phyloP scores from a whole-genome alignment of 2,797 vertebrate species.

The Corythornis leucogaster region DNA sequence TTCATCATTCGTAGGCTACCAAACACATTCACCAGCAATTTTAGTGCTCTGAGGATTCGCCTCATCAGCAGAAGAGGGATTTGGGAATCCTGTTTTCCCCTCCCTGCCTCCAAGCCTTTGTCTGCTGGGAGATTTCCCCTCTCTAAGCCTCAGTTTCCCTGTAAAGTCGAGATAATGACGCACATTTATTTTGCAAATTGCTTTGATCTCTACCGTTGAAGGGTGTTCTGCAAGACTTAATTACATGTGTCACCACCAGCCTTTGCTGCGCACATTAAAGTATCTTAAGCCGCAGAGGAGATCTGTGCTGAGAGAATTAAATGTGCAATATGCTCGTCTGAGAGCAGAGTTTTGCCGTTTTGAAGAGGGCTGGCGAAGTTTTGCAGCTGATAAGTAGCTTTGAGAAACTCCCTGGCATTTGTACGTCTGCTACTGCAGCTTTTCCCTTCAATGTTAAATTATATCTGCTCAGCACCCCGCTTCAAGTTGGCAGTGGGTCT shows the following conservation, averaged over 20 bases:
- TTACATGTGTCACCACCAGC: slow-evolving; percentile 34
- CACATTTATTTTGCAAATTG: slow-evolving; percentile 5
- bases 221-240: slow-evolving; percentile 30
- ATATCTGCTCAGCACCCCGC: neutral
- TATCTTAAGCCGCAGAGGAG: slow-evolving; percentile 19
- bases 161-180: slow-evolving; percentile 34
- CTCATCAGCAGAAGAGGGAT: neutral
- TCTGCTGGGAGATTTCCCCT: slow-evolving; percentile 18
- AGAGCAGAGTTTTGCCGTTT: neutral
- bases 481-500: neutral
- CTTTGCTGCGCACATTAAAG: neutral
- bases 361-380: neutral
- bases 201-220: slow-evolving; percentile 41
- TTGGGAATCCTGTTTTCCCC: slow-evolving; percentile 9
- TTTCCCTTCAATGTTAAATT: neutral
- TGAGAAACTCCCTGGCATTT: neutral
- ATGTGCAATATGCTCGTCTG: neutral
- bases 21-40: accelerated
- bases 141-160: slow-evolving; percentile 47
- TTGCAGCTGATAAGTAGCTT: neutral
- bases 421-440: accelerated
- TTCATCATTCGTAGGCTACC: accelerated
- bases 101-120: neutral
- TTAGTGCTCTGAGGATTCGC: neutral
- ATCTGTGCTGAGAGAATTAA: neutral